These are phyloP conservation scores for Achroia grisella DNA, from an alignment of 1,140 invertebrate species.

Conservation along the genomic window DNA sequence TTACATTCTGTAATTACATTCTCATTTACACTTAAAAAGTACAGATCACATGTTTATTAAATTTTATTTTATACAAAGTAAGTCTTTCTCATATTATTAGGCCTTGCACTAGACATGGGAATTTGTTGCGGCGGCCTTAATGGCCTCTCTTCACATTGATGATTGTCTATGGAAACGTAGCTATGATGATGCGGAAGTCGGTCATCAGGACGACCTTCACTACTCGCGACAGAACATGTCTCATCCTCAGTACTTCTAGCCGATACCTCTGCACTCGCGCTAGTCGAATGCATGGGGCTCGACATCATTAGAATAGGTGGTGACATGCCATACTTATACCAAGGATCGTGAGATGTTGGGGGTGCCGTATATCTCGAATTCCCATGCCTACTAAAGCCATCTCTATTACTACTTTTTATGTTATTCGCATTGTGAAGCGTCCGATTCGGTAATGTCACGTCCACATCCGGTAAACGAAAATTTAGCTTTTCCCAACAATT, in stretches of 20 bases:
- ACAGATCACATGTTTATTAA: conserved; percentile 26
- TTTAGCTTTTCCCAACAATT: conserved; percentile 93
- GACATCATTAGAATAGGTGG: conserved; percentile 69
- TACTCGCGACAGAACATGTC: conserved; percentile 67
- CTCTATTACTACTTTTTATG: conserved; percentile 59
- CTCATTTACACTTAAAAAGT: conserved; percentile 18
- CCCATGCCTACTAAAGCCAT: conserved; percentile 61
- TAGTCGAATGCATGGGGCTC: conserved; percentile 68
- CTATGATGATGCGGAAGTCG: conserved; percentile 68
- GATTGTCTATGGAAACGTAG: conserved; percentile 71
- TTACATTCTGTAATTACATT: conserved; percentile 1
- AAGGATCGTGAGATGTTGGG: conserved; percentile 68
- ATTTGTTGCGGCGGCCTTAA: conserved; percentile 63
- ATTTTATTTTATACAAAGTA: conserved; percentile 62
- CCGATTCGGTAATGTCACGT: conserved; percentile 68
- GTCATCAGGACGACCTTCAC: conserved; percentile 61
- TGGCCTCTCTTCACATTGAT: conserved; percentile 64
- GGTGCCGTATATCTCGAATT: conserved; percentile 70
- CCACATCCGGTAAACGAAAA: conserved; percentile 88
- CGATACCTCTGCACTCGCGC: conserved; percentile 67
- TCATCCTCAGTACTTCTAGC: conserved; percentile 70
- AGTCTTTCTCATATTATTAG: conserved; percentile 65
- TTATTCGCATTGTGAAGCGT: conserved; percentile 69
- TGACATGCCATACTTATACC: conserved; percentile 70
- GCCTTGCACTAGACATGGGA: conserved; percentile 59